These are phyloP conservation scores for Mallotus villosus DNA, from an alignment of 2,797 vertebrate species.

Conservation along the genomic window DNA sequence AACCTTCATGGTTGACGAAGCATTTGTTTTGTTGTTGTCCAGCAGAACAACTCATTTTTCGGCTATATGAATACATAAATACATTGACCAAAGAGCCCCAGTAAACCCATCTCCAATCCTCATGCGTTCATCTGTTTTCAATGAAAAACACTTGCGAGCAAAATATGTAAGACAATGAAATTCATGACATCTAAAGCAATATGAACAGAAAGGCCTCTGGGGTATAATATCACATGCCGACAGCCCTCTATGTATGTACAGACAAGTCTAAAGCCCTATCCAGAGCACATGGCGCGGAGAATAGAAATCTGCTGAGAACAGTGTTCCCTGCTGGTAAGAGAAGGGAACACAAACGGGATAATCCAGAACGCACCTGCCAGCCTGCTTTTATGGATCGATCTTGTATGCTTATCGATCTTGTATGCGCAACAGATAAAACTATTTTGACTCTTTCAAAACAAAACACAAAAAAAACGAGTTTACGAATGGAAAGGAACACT, in stretches of 20 bases:
- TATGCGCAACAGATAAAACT: too few relatives aligned
- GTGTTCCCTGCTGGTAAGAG: conserved; percentile 43
- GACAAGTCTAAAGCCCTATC: conserved; percentile 33
- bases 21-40: conserved; percentile 60
- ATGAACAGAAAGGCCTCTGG: conserved; percentile 71
- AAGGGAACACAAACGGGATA: neutral
- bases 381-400: neutral
- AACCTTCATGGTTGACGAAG: conserved; percentile 60
- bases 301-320: conserved; percentile 45
- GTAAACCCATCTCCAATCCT: conserved; percentile 16
- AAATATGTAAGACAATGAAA: conserved; percentile 35
- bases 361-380: neutral
- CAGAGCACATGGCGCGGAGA: conserved; percentile 44
- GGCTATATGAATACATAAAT: conserved; percentile 35
- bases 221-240: conserved; percentile 61
- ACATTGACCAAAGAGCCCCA: conserved; percentile 39
- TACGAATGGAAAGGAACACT: neutral
- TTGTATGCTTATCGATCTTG: too few relatives aligned
- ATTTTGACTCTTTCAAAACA: neutral
- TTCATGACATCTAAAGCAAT: conserved; percentile 40
- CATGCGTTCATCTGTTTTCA: conserved; percentile 40
- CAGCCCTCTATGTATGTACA: conserved; percentile 51
- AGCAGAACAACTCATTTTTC: conserved; percentile 46
- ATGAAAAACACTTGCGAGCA: conserved; percentile 22
- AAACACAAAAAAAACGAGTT: neutral